Evolutionary conservation across 1,140 invertebrate genomes (phyloP), one percentile per base, ranked within the genome.

Genomic region (Patella vulgata): DNA sequence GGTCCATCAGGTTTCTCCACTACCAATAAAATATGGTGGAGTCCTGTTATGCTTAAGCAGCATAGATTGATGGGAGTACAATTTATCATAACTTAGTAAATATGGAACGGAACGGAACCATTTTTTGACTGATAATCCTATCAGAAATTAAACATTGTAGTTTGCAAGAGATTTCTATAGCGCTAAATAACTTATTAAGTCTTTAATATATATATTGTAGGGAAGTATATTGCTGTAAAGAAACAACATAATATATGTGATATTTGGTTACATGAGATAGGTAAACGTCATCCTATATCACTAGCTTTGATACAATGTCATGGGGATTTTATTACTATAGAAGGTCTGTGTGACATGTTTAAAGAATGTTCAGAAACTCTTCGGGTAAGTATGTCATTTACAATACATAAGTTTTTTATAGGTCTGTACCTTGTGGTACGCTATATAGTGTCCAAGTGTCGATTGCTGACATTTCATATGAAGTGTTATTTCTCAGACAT

Each of bases 291-390:
- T 36, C 82, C 82, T n/a, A 46, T 73, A 21, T 79, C 73, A 21
- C 61, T 83, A 14, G 72, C 73, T 28, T 62, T 83, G 25, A 75
- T 82, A 30, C 78, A 81, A 63, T 83, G 82, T 61, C 71, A 75
- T 21, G 82, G 82, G 0, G 71, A 78, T 23, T 57, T 70, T 17
- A 65, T 83, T 17, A 75, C 79, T 2, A 67, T 67, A 21, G 66
- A 69, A 43, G 76, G 75, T 0, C 67, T 83, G 5, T 48, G 74
- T 23, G 68, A 79, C 6, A 66, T 83, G 21, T 83, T 83, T 59
- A 68, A 62, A 58, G 68, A 79, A 36, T 74, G 75, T 61, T 63
- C 71, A 21, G 63, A 72, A 8, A 64, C 66, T 43, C 66, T 83
- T 1, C 67, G 72, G 73, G 80, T 81, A 55, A 31, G 63, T 51